phyloP scores from a whole-genome alignment of 2,888 invertebrate species.

The Drosophila helvetica region DNA sequence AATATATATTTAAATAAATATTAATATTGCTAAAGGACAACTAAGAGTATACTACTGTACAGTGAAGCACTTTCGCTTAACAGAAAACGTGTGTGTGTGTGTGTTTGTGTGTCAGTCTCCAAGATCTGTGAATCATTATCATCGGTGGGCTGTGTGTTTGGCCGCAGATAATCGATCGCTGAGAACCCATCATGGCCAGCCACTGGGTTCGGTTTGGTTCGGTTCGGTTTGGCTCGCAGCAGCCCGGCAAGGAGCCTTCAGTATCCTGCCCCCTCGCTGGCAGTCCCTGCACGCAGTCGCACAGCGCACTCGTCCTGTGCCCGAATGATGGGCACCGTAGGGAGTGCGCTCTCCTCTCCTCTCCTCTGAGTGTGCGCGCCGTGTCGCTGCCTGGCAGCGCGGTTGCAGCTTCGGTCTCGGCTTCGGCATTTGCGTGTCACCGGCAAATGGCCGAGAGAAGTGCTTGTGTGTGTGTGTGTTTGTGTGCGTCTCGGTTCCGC shows the following conservation, averaged over 20 bases:
- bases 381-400: slow-evolving; percentile 9
- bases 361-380: slow-evolving; percentile 42
- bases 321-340: slow-evolving; percentile 64
- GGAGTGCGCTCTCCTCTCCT: slow-evolving; percentile 59
- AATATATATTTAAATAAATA: slow-evolving; percentile 43
- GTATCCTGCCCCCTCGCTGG: slow-evolving; percentile 7
- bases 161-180: slow-evolving; percentile 71
- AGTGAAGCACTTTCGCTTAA: slow-evolving; percentile 3
- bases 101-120: slow-evolving; percentile 42
- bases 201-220: slow-evolving; percentile 66
- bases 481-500: slow-evolving; percentile 42
- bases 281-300: slow-evolving; percentile 13
- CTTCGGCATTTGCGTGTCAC: slow-evolving; percentile 77
- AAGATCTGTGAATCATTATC: slow-evolving; percentile 17
- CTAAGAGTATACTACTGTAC: slow-evolving; percentile 24
- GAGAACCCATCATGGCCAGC: slow-evolving; percentile 77
- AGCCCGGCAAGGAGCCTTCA: slow-evolving; percentile 34
- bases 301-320: slow-evolving; percentile 32
- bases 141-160: slow-evolving; percentile 19
- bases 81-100: slow-evolving; percentile 3
- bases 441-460: slow-evolving; percentile 78
- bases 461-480: slow-evolving; percentile 38
- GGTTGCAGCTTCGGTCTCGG: slow-evolving; percentile 57
- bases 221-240: slow-evolving; percentile 23
- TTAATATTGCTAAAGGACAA: slow-evolving; percentile 6